Evolutionary conservation across 2,113 vertebrate genomes (phyloP), one percentile per base, ranked within the genome.

Genomic region (Aegotheles bennettii): DNA sequence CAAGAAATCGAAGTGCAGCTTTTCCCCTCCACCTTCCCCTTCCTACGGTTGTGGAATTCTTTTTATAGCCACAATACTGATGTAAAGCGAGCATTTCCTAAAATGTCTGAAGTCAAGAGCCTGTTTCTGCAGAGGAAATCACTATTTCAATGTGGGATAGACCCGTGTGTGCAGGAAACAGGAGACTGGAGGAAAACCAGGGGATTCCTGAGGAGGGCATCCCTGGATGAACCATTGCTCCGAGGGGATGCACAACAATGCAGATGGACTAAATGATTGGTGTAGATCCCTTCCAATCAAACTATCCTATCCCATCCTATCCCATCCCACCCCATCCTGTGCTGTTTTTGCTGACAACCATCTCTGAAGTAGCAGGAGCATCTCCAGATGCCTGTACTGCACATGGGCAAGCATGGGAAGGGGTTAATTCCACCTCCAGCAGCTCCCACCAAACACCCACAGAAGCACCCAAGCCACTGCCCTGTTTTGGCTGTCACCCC

Each of bases 131-230:
- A 38, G 59, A 3, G 29, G 68, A 90, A 94, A 90, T 56, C 5
- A 5, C 48, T 75, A 6, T 50, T 86, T 76, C 78, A 11, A 0
- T 1, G 28, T 10, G 12, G 78, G 35, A 28, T 1, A 57, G 45
- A 35, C 19, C 69, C 1, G 0, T 4, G 23, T 7, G 20, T 1
- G 2, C 29, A 60, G 67, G 87, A 85, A 95, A 84, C 0, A 0
- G 76, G 65, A 92, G 16, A 23, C n/a, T 95, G 74, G 65, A 68
- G 67, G 43, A 71, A 80, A 87, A 81, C 2, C 76, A 84, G 74
- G 73, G 77, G 17, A 64, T 84, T 87, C 84, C 87, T 84, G 64
- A 33, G 45, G 47, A 67, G n/a, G 53, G 61, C 57, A 89, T 47
- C 68, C 74, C 67, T 61, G 79, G 80, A 10, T 24, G 69, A 84